Evolutionary conservation across 1,140 invertebrate species (phyloP).

Genomic region (Cephus cinctus): DNA sequence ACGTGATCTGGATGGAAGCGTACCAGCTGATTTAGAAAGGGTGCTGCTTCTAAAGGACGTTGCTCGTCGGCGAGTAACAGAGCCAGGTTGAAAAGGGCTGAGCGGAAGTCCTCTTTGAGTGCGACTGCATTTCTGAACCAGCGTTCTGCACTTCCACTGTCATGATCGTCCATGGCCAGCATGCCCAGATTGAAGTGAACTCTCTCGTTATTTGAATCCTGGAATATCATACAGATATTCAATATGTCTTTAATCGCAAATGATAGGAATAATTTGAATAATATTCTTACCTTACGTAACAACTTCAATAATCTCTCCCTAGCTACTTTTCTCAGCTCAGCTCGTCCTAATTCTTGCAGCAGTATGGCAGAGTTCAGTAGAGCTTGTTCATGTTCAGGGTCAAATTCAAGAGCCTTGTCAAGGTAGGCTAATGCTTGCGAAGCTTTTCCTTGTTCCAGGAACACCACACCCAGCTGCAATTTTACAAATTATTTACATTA

Average conservation of each 20-base stretch:
- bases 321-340: slow-evolving; percentile 75
- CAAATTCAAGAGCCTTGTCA: slow-evolving; percentile 88
- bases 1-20: slow-evolving; percentile 91
- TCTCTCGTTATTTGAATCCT: slow-evolving; percentile 77
- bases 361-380: slow-evolving; percentile 93
- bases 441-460: slow-evolving; percentile 88
- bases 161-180: slow-evolving; percentile 93
- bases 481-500: slow-evolving; percentile 12
- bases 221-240: slow-evolving; percentile 20
- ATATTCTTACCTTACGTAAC: slow-evolving; percentile 65
- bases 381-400: slow-evolving; percentile 93
- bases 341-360: slow-evolving; percentile 83
- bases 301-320: slow-evolving; percentile 79
- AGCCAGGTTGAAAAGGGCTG: slow-evolving; percentile 93
- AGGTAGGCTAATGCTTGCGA: slow-evolving; percentile 88
- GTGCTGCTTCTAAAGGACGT: slow-evolving; percentile 86
- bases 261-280: slow-evolving; percentile 10
- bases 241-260: not conserved
- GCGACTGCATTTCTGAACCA: slow-evolving; percentile 87
- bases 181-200: slow-evolving; percentile 95
- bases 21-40: slow-evolving; percentile 89
- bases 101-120: slow-evolving; percentile 82
- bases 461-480: slow-evolving; percentile 86
- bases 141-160: slow-evolving; percentile 82
- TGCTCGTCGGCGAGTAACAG: slow-evolving; percentile 85